Base-by-base conservation (phyloP, 2,888 invertebrate species). In the Pachydiplax longipennis region DNA sequence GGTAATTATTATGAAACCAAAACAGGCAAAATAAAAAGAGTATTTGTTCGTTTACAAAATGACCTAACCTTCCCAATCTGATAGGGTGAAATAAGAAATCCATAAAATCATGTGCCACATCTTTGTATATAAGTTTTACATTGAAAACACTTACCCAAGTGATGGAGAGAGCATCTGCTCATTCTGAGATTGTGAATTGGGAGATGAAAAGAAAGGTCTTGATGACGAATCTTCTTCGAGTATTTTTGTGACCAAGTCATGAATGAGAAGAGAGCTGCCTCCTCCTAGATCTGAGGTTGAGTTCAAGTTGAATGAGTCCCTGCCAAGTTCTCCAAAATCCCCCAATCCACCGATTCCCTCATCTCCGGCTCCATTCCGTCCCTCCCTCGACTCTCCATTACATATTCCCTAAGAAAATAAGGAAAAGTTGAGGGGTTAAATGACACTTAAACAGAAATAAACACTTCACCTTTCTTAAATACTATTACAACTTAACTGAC, bases 191-290 rank as follows among this genome's bases (percentile, higher is more conserved):
- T 65, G 44, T 44, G 83, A 83, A n/a, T 37, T 65, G n/a, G 87
- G 87, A 15, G 87, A 87, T 65, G 87, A 87, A 61, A 87, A 61
- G 87, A 87, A 61, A 61, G 61, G 61, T n/a, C 37, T 58, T 10
- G 37, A 61, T 37, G 87, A 91, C n/a, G 91, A 91, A 92, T 95
- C 95, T 93, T 96, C 96, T 93, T 96, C 96, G 91, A 96, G 94
- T 92, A 96, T 95, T 93, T 96, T 96, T 91, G 96, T 95, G 93
- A 96, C 96, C 93, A 96, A 94, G 93, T 96, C 96, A 92, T 95
- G 87, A 37, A 87, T 87, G 18, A 87, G 58, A n/a, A 87, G 87
- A 22, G 87, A 87, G n/a, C 87, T 87, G 61, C 87, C 61, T 5
- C 37, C 87, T 22, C 61, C 65, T 12, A 35, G 35, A 12, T n/a